Evolutionary conservation across 2,888 invertebrate genomes (phyloP), one percentile per base, ranked within the genome.

Genomic region (Brachyptera putata): DNA sequence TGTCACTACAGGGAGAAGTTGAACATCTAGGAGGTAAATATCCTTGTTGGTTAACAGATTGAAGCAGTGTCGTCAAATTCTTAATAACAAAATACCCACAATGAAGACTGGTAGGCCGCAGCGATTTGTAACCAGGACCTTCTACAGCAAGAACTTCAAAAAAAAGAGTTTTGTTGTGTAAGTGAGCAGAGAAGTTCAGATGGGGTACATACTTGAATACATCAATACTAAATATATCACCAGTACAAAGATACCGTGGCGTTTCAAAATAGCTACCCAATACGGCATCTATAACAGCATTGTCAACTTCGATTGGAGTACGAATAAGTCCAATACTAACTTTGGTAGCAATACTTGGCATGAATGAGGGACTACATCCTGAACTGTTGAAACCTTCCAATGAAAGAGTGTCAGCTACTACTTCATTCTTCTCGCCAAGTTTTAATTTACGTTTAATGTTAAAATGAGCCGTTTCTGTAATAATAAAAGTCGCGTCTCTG

Each of bases 181-280:
- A 62, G 58, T 68, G 66, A 5, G 61, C 64, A 37, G 72, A 68
- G 1, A 74, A 78, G 67, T 71, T 73, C 60, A 68, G 67, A 60
- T 76, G 73, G 16, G 75, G 71, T 21, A 71, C 72, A 67, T 74
- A 75, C 59, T 74, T 69, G 60, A 78, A 80, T 0, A 87, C 72
- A 46, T 83, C 76, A 64, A 89, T 79, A 56, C 78, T 77, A 69
- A 90, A 84, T 41, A 85, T 74, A 70, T 89, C 87, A 67, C 82
- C 79, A 46, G 76, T 73, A 68, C 81, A 81, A 4, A 89, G 68
- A 65, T 86, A 74, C 68, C 84, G 84, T 18, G 89, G 87, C 41
- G 75, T 74, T 69, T 79, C 80, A 72, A 90, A 90, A 70, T 86
- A 84, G 69, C 83, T 85, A 67, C 79, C 80, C 36, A 90, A 70